phyloP scores from a whole-genome alignment of 1,140 invertebrate genomes.

The Colletes gigas region DNA sequence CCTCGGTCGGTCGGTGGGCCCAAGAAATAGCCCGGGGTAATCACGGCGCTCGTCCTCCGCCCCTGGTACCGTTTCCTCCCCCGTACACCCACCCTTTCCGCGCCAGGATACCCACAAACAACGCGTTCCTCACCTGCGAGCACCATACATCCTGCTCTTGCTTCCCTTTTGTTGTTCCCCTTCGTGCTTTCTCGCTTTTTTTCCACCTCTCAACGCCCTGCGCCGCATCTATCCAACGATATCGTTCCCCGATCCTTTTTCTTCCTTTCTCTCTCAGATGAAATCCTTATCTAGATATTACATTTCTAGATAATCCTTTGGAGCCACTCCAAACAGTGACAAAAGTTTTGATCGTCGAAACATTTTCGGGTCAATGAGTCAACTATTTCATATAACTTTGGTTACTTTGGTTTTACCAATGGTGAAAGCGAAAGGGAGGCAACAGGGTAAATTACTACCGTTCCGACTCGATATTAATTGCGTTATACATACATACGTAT shows the following conservation, averaged over 20 bases:
- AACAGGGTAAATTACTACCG: too few species aligned
- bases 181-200: conserved; percentile 51
- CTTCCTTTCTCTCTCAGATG: not conserved
- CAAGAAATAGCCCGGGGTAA: conserved; percentile 77
- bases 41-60: conserved; percentile 76
- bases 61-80: conserved; percentile 69
- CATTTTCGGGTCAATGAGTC: too few species aligned
- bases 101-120: conserved; percentile 50
- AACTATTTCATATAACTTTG: too few species aligned
- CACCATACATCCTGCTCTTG: conserved; percentile 44
- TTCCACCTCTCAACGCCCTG: conserved; percentile 37
- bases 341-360: too few species aligned
- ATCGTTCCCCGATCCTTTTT: conserved; percentile 28
- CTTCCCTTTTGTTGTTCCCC: conserved; percentile 29
- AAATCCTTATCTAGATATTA: too few species aligned
- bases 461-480: not conserved
- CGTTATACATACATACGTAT: too few species aligned
- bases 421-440: too few species aligned
- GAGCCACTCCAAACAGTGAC: too few species aligned
- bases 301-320: too few species aligned
- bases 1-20: conserved; percentile 72
- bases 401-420: too few species aligned
- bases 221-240: conserved; percentile 12
- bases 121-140: conserved; percentile 40
- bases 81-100: conserved; percentile 57